Evolutionary conservation across 2,888 invertebrate genomes (phyloP).

Genomic region (Orgyia antiqua): DNA sequence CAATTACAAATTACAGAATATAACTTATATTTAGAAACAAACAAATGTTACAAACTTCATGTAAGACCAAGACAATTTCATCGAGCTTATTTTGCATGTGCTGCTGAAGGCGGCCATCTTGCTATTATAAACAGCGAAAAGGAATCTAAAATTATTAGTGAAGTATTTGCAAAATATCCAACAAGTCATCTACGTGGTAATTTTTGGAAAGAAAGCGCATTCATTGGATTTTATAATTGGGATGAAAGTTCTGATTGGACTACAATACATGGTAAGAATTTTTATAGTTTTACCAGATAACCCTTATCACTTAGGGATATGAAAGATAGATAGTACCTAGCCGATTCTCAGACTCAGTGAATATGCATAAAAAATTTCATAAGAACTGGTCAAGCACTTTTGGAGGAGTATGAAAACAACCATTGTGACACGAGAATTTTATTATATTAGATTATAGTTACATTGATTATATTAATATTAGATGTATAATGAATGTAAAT

Average conservation of each 20-base stretch:
- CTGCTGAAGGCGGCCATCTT: conserved; percentile 40
- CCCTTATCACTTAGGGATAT: too few relatives aligned
- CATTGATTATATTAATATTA: too few relatives aligned
- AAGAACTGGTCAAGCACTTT: too few relatives aligned
- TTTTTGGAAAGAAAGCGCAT: conserved; percentile 18
- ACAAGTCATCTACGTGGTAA: conserved; percentile 13
- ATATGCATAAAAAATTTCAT: too few relatives aligned
- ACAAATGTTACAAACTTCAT: conserved; percentile 46
- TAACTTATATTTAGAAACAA: conserved; percentile 25
- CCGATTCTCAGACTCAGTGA: too few relatives aligned
- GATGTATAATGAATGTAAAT: too few relatives aligned
- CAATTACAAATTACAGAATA: conserved; percentile 29
- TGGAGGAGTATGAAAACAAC: too few relatives aligned
- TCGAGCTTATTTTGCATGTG: conserved; percentile 37
- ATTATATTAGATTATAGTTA: too few relatives aligned
- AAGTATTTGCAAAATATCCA: conserved; percentile 25
- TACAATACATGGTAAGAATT: conserved; percentile 25
- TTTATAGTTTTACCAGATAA: too few relatives aligned
- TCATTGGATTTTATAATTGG: conserved; percentile 33
- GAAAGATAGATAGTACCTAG: too few relatives aligned
- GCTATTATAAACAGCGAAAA: conserved; percentile 36
- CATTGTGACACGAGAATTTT: too few relatives aligned
- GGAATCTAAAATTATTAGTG: conserved; percentile 26
- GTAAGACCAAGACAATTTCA: conserved; percentile 32
- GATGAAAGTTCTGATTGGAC: conserved; percentile 30